Base-by-base conservation (phyloP, 2,888 invertebrate species). In the Thecophora atra region DNA sequence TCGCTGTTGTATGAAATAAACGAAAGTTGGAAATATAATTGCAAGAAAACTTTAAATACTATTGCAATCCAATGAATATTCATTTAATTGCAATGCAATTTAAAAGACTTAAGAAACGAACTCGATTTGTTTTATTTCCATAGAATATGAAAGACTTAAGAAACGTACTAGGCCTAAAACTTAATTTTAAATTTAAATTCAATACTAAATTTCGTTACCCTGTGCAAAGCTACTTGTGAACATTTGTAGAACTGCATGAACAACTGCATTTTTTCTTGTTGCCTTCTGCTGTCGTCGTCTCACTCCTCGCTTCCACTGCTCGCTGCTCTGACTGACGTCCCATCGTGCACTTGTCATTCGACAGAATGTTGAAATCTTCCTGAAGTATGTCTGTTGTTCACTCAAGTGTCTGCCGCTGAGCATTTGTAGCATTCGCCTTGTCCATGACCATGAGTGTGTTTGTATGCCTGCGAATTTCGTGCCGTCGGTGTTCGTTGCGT, bases 281-380 rank as follows among this genome's bases (percentile, higher is more conserved):
- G 8, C 13, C 47, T n/a, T 17, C 13, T 1, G 4, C 47, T n/a
- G 15, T 1, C 47, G 4, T 17, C 17, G 15, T 28, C 44, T 30
- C 30, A 5, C n/a, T 58, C 11, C 13, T n/a, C 5, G 17, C n/a
- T 15, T 60, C 30, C 17, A 6, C 3, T n/a, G 26, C 30, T 28
- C 30, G 2, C 30, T n/a, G n/a, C 26, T 17, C n/a, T 60, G n/a
- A 60, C 30, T 26, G 60, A 60, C 60, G 62, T n/a, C 37, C 21
- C 42, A 21, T 21, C 64, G 47, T 44, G 19, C 64, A 64, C 47
- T 64, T 64, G 64, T 64, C 64, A 64, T 47, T 47, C 64, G 64
- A n/a, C 64, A 8, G 24, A 7, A 21, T 11, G 30, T 2, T 37
- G 42, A 19, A 17, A 15, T 56, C 26, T 56, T 11, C 26, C 24